Base-by-base conservation (phyloP, 1,140 invertebrate species). In the Drosophila aff. region DNA sequence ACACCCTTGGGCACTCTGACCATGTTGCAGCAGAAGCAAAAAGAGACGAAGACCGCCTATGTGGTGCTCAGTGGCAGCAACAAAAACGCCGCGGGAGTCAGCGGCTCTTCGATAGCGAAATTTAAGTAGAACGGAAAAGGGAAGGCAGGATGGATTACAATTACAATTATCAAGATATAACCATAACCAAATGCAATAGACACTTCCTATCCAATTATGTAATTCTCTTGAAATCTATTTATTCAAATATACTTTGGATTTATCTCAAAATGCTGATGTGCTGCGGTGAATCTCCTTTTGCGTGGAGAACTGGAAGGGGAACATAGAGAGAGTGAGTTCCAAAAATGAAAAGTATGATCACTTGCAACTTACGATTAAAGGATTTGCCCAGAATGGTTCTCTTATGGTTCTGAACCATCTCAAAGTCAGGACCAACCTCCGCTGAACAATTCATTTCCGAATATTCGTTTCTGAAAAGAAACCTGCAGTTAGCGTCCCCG, bases 21-120 rank as follows among this genome's bases (percentile, higher is more conserved):
- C 81, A 96, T 99, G 94, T 93, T 99, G 64, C 97, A 99, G 94
- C 97, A 98, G 33, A 99, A 99, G 91, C 99, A 99, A 93, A 98
- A 98, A 91, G 97, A 99, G 94, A 97, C 98, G 4, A 97, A 99
- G 81, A 98, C 98, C 10, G 96, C 99, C 1, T 99, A 96, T 93
- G 96, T 99, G 79, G 96, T 99, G 53, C 95, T 99, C 4, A 98
- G 97, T 93, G 98, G 99, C 36, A 97, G 95, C 92, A 98, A 98
- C 57, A 92, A 93, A 57, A 79, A 75, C 2, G 60, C 80, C 10
- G 55, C 73, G 2, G 81, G 77, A 33, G 68, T 91, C 10, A 78
- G 81, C 21, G 81, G 82, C 28, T 58, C 85, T 26, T 80, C 85
- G 18, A 93, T 93, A 85, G 86, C 91, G n/a, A 93, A 93, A 68